Percentiles rank a stretch among this genome's conserved stretches.
Evolutionary conservation across 2,888 invertebrate genomes (phyloP).

Genomic region (Tiliacea citrago): DNA sequence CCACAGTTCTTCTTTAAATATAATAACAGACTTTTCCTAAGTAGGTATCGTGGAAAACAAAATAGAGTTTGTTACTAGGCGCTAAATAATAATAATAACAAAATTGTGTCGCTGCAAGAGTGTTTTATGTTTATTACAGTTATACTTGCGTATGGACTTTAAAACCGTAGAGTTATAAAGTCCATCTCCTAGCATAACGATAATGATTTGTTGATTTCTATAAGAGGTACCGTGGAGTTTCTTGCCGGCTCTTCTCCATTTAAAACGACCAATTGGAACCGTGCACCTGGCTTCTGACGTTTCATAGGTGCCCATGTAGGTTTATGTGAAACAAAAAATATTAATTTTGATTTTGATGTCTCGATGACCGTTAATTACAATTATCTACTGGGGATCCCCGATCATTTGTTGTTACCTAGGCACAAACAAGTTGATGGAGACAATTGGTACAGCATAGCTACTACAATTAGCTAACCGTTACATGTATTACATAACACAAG

Average conservation of each 20-base stretch:
- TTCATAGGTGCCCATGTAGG: too few relatives aligned
- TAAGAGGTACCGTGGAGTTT: too few relatives aligned
- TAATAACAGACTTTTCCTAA: too few relatives aligned
- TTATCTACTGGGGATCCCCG: conserved; percentile 6
- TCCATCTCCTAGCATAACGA: neutral
- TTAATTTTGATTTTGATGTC: too few relatives aligned
- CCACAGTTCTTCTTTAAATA: too few relatives aligned
- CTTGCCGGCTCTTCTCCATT: too few relatives aligned
- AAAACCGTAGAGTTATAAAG: neutral
- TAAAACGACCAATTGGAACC: too few relatives aligned
- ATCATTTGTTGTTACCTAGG: conserved; percentile 1
- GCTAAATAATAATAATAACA: too few relatives aligned
- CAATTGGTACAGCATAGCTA: conserved; percentile 32
- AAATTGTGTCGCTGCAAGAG: neutral
- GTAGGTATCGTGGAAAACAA: too few relatives aligned
- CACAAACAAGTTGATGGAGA: conserved; percentile 9
- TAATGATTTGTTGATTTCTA: conserved; percentile 1
- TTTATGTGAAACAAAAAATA: too few relatives aligned
- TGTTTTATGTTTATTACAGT: too few relatives aligned
- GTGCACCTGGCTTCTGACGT: too few relatives aligned
- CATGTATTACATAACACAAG: conserved; percentile 20
- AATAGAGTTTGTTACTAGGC: conserved; percentile 6
- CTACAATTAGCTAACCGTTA: conserved; percentile 17
- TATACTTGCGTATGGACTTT: neutral
- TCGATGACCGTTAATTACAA: conserved; percentile 5